Evolutionary conservation across 2,113 vertebrate genomes (phyloP).

Genomic region (Osmerus eperlanus): DNA sequence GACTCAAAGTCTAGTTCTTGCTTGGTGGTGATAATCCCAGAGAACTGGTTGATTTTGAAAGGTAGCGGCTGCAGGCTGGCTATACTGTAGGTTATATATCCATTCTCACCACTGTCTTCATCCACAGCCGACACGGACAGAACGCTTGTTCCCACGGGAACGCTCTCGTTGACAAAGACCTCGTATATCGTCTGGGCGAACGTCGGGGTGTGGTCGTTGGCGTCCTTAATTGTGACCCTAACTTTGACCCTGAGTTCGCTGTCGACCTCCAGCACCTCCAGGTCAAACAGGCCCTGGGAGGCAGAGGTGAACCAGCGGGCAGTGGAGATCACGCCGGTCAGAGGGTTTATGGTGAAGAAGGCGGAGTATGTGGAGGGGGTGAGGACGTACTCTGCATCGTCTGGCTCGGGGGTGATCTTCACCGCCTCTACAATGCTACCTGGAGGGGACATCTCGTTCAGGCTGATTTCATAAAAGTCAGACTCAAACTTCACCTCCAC

Average conservation of each 20-base stretch:
- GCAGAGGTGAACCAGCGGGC: constrained; percentile 77
- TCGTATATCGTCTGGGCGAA: constrained; percentile 84
- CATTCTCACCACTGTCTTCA: constrained; percentile 90
- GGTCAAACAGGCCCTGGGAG: constrained; percentile 79
- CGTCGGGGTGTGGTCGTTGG: constrained; percentile 88
- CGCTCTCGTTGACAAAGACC: constrained; percentile 87
- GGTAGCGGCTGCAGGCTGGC: constrained; percentile 84
- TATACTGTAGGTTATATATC: constrained; percentile 96
- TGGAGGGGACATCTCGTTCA: constrained; percentile 93
- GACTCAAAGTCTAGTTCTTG: constrained; percentile 94
- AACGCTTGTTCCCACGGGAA: constrained; percentile 79
- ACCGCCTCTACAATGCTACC: constrained; percentile 81
- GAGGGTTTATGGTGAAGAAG: constrained; percentile 86
- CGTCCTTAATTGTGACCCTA: constrained; percentile 80
- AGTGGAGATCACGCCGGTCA: constrained; percentile 88
- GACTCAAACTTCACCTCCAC: constrained; percentile 78
- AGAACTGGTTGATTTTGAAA: constrained; percentile 94
- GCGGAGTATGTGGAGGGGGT: constrained; percentile 75
- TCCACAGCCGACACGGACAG: constrained; percentile 85
- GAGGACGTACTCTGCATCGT: constrained; percentile 82
- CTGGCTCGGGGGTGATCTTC: constrained; percentile 79
- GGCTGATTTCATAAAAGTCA: constrained; percentile 77
- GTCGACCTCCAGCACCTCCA: constrained; percentile 78
- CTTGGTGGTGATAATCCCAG: constrained; percentile 85
- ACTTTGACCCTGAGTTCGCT: constrained; percentile 79